phyloP scores from a whole-genome alignment of 2,888 invertebrate species.

The Heliconius ismenius region DNA sequence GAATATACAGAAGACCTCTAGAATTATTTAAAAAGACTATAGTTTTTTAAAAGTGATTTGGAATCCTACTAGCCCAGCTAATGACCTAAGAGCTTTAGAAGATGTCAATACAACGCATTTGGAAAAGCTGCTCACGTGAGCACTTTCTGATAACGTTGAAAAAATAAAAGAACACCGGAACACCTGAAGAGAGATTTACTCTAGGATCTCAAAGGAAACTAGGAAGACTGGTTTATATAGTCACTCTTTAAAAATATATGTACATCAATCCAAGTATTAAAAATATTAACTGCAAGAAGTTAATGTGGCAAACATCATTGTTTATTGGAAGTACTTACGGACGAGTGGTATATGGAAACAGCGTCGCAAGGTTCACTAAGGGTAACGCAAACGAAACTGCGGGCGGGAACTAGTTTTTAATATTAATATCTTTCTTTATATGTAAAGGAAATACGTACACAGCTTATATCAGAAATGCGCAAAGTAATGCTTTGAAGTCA shows the following conservation, averaged over 20 bases:
- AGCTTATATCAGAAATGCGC: background rate
- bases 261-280: background rate
- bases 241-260: background rate
- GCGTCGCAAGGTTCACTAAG: no score
- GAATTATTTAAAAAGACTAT: no score
- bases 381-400: background rate
- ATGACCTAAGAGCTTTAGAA: no score
- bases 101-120: background rate
- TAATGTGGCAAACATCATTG: no score
- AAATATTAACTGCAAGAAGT: no score
- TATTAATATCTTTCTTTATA: background rate
- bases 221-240: background rate
- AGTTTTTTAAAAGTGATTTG: no score
- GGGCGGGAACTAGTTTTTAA: background rate
- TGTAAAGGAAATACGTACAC: background rate
- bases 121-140: background rate
- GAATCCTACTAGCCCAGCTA: no score
- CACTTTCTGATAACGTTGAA: background rate
- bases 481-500: conserved; percentile 1
- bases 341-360: no score
- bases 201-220: background rate
- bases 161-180: background rate
- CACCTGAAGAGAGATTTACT: no score
- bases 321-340: no score
- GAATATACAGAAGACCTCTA: no score